Evolutionary conservation across 2,113 vertebrate species (phyloP), one percentile per base, ranked within the genome.

Genomic region (Hoplias malabaricus): DNA sequence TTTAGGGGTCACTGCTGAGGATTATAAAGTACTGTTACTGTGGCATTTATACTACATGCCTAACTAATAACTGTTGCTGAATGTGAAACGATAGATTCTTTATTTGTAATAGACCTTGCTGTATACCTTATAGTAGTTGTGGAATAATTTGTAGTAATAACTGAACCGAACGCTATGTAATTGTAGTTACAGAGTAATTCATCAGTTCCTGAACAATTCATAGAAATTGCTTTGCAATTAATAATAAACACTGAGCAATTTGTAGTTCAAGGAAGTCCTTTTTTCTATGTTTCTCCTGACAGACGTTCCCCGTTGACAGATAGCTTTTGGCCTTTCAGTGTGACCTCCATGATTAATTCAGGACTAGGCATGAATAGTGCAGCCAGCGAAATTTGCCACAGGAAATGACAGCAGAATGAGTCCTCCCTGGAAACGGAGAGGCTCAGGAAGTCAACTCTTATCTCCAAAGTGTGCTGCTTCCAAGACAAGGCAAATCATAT

Each of bases 401-500:
- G 83, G 73, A 84, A 84, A 77, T 67, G 67, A 71, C 73, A 71
- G 65, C 59, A 34, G 57, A 62, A 42, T 21, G 33, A 63, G 12
- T 21, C 67, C 53, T 74, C 54, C 75, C 29, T 27, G 23, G 69
- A 56, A 23, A 67, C 31, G 21, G 42, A 33, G 54, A 43, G 23
- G 34, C 65, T 74, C 65, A 76, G 77, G 80, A 84, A 80, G 57
- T 53, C 29, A 3, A 5, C 33, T 10, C 77, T 82, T 82, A 82
- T 82, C 68, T 79, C 46, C 10, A 33, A 69, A 79, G 27, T 19
- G 38, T 12, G 48, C 12, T 46, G 61, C 46, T 57, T 50, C 69
- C 9, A 36, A 54, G 42, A 66, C 25, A 4, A 68, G 23, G 12
- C 23, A 3, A 16, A 3, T 42, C 2, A 23, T 68, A 38, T 57